These are phyloP conservation scores for Mionectes olivaceus DNA, from an alignment of 2,797 vertebrate species.

Conservation along the genomic window DNA sequence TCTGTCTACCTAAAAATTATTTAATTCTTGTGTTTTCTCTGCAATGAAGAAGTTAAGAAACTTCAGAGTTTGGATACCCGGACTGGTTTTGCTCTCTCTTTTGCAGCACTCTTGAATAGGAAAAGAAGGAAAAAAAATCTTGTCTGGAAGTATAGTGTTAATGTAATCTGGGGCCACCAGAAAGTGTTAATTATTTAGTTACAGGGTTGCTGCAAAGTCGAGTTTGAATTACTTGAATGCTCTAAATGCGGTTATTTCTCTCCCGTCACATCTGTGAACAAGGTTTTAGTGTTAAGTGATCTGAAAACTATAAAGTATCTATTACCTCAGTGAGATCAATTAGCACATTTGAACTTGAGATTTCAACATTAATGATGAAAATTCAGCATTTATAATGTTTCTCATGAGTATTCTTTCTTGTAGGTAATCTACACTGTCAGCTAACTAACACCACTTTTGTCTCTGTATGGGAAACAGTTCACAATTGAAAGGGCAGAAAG, in stretches of 20 bases:
- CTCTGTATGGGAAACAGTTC: not conserved
- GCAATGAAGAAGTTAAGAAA: not conserved
- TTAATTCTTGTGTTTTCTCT: not conserved
- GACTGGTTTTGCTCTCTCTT: not conserved
- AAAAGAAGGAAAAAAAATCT: not conserved
- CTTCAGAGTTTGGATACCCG: not conserved
- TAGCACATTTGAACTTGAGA: not conserved
- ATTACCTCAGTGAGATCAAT: not conserved
- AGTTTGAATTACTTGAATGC: not conserved
- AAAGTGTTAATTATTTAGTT: conserved; percentile 42
- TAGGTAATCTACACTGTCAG: not conserved
- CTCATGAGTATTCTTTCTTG: not conserved
- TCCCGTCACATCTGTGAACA: not conserved
- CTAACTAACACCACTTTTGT: not conserved
- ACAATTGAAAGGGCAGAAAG: not conserved
- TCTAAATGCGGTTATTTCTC: not conserved
- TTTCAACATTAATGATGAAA: not conserved
- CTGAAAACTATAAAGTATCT: not conserved
- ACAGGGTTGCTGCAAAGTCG: not conserved
- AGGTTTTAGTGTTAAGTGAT: not conserved
- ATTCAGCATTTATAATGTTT: not conserved
- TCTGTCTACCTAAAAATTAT: not conserved
- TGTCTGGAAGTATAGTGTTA: not conserved
- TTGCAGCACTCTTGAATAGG: not conserved
- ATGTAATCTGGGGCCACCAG: not conserved